phyloP scores from a whole-genome alignment of 2,888 invertebrate genomes.

The Meteorus colon region DNA sequence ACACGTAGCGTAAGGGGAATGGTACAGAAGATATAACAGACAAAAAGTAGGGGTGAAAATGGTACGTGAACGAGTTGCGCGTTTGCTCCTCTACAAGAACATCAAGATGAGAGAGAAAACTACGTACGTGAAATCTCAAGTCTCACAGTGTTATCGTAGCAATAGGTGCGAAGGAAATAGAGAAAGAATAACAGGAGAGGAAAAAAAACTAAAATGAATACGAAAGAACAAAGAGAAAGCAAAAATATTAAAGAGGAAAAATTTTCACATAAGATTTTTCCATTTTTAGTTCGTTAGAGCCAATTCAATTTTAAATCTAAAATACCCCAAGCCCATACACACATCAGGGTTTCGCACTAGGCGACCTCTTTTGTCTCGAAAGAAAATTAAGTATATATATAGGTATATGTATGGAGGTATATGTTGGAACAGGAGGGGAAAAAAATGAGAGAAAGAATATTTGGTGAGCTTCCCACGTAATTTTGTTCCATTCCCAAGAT shows the following conservation, averaged over 20 bases:
- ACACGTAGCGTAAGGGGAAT: slow-evolving; percentile 58
- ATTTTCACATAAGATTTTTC: slow-evolving; percentile 30
- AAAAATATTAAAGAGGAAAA: slow-evolving; percentile 42
- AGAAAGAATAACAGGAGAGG: slow-evolving; percentile 12
- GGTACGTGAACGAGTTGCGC: slow-evolving; percentile 47
- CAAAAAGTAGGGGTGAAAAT: background rate
- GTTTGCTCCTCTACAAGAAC: slow-evolving; percentile 6
- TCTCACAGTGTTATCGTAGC: slow-evolving; percentile 35
- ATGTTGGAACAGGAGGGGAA: background rate
- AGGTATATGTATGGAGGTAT: background rate
- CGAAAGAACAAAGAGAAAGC: background rate
- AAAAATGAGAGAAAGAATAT: background rate
- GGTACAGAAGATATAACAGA: background rate
- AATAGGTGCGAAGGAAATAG: slow-evolving; percentile 13
- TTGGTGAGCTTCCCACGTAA: slow-evolving; percentile 13
- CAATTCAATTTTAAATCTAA: slow-evolving; percentile 48
- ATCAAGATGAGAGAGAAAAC: slow-evolving; percentile 29
- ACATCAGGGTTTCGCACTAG: background rate
- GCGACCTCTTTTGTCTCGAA: background rate
- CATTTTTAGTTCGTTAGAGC: slow-evolving; percentile 54
- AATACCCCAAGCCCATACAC: slow-evolving; percentile 28
- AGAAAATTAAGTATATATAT: slow-evolving; percentile 1
- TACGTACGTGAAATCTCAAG: slow-evolving; percentile 43
- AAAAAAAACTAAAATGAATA: slow-evolving; percentile 10
- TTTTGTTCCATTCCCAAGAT: slow-evolving; percentile 15